These are phyloP conservation scores for Pteronotus mesoamericanus DNA, from an alignment of 2,797 vertebrate species.

Conservation along the genomic window DNA sequence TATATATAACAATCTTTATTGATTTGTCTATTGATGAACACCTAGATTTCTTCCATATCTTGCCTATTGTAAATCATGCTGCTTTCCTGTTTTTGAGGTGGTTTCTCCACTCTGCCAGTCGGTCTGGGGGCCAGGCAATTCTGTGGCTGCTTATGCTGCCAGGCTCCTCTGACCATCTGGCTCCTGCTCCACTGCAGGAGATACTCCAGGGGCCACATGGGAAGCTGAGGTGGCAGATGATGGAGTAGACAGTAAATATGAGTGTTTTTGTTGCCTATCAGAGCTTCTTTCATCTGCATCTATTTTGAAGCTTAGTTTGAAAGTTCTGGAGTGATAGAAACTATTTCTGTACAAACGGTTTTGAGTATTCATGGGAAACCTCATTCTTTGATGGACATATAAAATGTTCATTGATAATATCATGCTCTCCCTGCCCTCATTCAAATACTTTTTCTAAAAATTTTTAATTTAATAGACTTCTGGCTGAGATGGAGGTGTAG, in stretches of 20 bases:
- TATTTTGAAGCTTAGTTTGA: slow-evolving; percentile 16
- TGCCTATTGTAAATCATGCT: no score
- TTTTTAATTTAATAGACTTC: no score
- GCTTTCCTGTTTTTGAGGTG: not conserved
- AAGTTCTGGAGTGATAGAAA: not conserved
- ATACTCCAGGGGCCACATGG: not conserved
- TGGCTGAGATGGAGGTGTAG: no score
- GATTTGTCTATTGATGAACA: no score
- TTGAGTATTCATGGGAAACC: not conserved
- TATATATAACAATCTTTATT: no score
- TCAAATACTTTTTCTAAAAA: slow-evolving; percentile 11
- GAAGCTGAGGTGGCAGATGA: not conserved
- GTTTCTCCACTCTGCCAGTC: not conserved
- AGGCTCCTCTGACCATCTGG: not conserved
- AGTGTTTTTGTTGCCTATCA: not conserved
- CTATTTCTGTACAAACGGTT: slow-evolving; percentile 11
- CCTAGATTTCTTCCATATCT: no score
- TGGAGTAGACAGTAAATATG: not conserved
- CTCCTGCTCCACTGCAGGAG: not conserved
- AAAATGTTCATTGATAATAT: slow-evolving; percentile 26
- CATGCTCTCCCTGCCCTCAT: not conserved
- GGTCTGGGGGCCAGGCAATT: not conserved
- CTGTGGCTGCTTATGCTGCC: not conserved
- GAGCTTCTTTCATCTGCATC: not conserved
- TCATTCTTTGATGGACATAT: not conserved